Evolutionary conservation across 2,888 invertebrate species (phyloP), one percentile per base, ranked within the genome.

Genomic region (Anodontia alba): DNA sequence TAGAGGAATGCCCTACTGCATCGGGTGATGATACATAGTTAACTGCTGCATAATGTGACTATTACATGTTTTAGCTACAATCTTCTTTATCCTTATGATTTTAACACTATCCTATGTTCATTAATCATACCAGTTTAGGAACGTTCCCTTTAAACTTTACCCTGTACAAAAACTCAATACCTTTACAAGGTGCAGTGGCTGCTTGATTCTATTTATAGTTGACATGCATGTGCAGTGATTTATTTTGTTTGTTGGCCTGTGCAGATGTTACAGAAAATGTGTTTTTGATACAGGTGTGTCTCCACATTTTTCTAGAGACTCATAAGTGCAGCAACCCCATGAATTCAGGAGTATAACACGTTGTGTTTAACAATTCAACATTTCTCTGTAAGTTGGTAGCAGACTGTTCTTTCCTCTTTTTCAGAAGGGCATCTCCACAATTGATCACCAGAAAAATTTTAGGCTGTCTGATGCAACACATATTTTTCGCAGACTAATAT

Each of bases 321-420:
- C 17, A 17, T 49, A 49, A 49, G 49, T 49, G 49, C 7, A 49
- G 49, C 49, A 49, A 49, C 49, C 49, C 49, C 20, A 49, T 49
- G 49, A 49, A 49, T 17, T 49, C 7, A 49, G 49, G 49, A 49
- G 49, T 49, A 17, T 49, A 49, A 49, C 49, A 49, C 49, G 5
- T 49, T 17, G 49, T 20, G 20, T 49, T 49, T 49, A 49, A 23
- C 23, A 49, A 20, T 23, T 49, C 5, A 23, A 5, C 49, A 49
- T 49, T 49, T 23, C 49, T 49, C 49, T 49, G 49, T n/a, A 10
- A 49, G 49, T 10, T 49, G 7, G 49, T 20, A 49, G 5, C 49
- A 49, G 49, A 49, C 49, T n/a, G 49, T 49, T 49, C 49, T 49
- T 49, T 49, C 49, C 23, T 49, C 49, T 49, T 49, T 49, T 49